phyloP scores from a whole-genome alignment of 1,140 invertebrate species.

The Drosophila prosaltans region DNA sequence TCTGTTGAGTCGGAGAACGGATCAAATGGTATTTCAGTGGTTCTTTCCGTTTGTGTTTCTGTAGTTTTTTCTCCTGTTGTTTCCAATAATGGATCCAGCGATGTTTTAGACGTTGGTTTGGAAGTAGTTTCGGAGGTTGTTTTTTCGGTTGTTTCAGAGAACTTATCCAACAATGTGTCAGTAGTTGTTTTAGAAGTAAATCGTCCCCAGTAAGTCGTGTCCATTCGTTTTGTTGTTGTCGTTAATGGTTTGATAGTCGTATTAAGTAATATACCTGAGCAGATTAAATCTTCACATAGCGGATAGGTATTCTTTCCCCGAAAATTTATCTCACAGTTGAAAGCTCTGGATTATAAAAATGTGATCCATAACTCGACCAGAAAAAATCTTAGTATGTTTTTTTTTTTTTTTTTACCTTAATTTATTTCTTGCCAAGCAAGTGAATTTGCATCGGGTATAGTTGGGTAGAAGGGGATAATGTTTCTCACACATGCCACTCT shows the following conservation, averaged over 20 bases:
- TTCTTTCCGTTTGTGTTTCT: too few relatives aligned
- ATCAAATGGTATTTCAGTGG: too few relatives aligned
- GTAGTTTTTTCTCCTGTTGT: too few relatives aligned
- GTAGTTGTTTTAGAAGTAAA: too few relatives aligned
- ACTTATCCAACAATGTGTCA: too few relatives aligned
- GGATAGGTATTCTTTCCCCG: conserved; percentile 5
- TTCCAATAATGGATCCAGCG: too few relatives aligned
- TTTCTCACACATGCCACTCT: not conserved
- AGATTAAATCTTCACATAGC: conserved; percentile 30
- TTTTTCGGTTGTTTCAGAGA: too few relatives aligned
- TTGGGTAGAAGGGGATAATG: not conserved
- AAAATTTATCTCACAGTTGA: not conserved
- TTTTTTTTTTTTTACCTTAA: conserved; percentile 14
- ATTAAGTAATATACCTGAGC: not conserved
- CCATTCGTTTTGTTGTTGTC: not conserved
- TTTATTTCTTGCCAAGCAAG: not conserved
- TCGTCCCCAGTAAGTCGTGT: not conserved
- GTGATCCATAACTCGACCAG: not conserved
- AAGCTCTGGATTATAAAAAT: not conserved
- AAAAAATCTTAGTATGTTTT: not conserved
- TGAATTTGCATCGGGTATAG: not conserved
- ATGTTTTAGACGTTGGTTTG: not conserved
- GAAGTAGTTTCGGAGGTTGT: too few relatives aligned
- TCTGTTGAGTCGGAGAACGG: not conserved
- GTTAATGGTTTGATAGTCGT: not conserved